Evolutionary conservation across 1,140 invertebrate species (phyloP), one percentile per base, ranked within the genome.

Genomic region (Agrypnia vestita): DNA sequence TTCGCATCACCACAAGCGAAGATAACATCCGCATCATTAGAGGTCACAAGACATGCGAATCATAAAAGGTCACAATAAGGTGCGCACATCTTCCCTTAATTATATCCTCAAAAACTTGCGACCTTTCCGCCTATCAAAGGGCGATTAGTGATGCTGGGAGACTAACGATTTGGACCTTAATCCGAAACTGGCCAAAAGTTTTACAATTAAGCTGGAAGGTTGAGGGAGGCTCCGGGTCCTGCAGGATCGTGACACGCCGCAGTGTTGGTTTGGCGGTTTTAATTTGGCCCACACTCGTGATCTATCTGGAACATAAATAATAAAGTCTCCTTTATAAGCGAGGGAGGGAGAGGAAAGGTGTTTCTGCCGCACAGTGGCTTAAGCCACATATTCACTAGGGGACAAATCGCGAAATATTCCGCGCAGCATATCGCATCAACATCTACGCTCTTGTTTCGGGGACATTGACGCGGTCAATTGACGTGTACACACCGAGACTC

Each of bases 101-200:
- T 82, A 79, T 79, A 71, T 71, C 71, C 78, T 82, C 64, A 78
- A 79, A 82, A 82, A 80, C 74, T 78, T 80, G 75, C 55, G 71
- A 67, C 56, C 74, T 67, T 76, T 56, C 67, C 81, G 74, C 76
- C 74, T 82, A 80, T 82, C 81, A 82, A 82, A 78, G 72, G 76
- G 76, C 81, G 81, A 82, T 82, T 82, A 82, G 81, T 79, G 78
- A 77, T 59, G 75, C 80, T 76, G 78, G 74, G 81, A 73, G 74
- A 82, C 81, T 82, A 82, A 82, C 79, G 81, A 80, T 82, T 79
- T 82, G 81, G 79, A 74, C 81, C 78, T 78, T 82, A 79, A 82
- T 82, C 78, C 72, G 71, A 77, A 82, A 81, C 72, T 82, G 80
- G 77, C 77, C 49, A 61, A 77, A 82, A 82, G 81, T 82, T 82